Evolutionary conservation across 2,113 vertebrate genomes (phyloP), one percentile per base, ranked within the genome.

Genomic region (Syrrhaptes paradoxus): DNA sequence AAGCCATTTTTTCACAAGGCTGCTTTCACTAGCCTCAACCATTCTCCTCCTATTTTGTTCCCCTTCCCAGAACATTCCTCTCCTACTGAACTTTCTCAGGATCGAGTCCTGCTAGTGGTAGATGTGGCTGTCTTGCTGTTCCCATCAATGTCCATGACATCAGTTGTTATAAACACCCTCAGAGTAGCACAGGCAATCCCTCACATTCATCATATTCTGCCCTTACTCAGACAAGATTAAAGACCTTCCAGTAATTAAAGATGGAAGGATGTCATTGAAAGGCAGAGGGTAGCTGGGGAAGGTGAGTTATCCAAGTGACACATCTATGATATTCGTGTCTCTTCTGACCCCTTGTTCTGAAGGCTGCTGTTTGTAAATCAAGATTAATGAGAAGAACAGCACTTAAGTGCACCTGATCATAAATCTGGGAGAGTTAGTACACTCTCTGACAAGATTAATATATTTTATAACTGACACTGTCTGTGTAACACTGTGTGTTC

Each of bases 351-450:
- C 83, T 65, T 75, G 43, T 71, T 96, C 86, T 26, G 20, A 96
- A 92, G 90, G 88, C 89, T 80, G 88, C 93, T 96, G 89, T 97
- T 97, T 96, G 93, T 97, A 97, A 97, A 98, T 96, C 96, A 97
- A 96, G 96, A 97, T 97, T 97, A 97, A 98, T 97, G 95, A 95
- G 91, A 79, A 87, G 78, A 95, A 95, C 67, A 89, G 75, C 72
- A 90, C 85, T 95, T 96, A 96, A 90, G 32, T 90, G 90, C 73
- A 96, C 94, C 87, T 96, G 87, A 92, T 87, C 88, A 79, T 97
- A 97, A 97, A 97, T 97, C 96, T 97, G 52, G 66, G 89, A 93
- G 85, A 89, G 94, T 92, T 97, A 95, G 91, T 90, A 95, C 72
- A 95, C 83, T 89, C 91, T 70, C 79, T 93, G 93, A 96, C 95